phyloP scores from a whole-genome alignment of 2,797 vertebrate species.

The Melanogrammus aeglefinus region DNA sequence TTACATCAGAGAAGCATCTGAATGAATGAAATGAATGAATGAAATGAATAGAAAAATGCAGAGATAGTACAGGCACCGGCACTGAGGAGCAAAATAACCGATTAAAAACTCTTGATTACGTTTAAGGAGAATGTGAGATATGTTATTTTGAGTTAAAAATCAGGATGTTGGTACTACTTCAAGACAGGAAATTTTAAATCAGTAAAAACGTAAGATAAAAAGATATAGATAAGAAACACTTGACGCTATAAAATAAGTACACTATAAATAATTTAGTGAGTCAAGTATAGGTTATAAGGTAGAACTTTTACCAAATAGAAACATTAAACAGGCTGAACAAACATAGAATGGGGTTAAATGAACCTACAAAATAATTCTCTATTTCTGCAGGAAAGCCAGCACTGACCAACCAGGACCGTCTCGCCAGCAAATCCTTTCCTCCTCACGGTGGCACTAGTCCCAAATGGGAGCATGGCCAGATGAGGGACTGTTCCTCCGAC shows the following conservation, averaged over 20 bases:
- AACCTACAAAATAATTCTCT: background rate
- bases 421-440: slow-evolving; percentile 81
- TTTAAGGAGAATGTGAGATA: too few relatives aligned
- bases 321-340: slow-evolving; percentile 4
- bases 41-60: too few relatives aligned
- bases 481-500: slow-evolving; percentile 93
- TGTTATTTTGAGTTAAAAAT: too few relatives aligned
- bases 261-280: background rate
- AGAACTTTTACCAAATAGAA: background rate
- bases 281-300: background rate
- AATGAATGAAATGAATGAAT: too few relatives aligned
- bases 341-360: background rate
- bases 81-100: too few relatives aligned
- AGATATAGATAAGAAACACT: background rate
- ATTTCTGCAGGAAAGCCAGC: slow-evolving; percentile 77
- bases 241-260: background rate
- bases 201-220: too few relatives aligned
- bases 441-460: slow-evolving; percentile 81
- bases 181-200: too few relatives aligned
- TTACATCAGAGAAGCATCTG: too few relatives aligned
- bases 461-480: slow-evolving; percentile 67
- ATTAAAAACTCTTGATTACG: too few relatives aligned
- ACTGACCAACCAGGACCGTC: slow-evolving; percentile 81
- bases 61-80: too few relatives aligned
- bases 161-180: too few relatives aligned